phyloP scores from a whole-genome alignment of 2,113 vertebrate species.

The Eurypyga helias region DNA sequence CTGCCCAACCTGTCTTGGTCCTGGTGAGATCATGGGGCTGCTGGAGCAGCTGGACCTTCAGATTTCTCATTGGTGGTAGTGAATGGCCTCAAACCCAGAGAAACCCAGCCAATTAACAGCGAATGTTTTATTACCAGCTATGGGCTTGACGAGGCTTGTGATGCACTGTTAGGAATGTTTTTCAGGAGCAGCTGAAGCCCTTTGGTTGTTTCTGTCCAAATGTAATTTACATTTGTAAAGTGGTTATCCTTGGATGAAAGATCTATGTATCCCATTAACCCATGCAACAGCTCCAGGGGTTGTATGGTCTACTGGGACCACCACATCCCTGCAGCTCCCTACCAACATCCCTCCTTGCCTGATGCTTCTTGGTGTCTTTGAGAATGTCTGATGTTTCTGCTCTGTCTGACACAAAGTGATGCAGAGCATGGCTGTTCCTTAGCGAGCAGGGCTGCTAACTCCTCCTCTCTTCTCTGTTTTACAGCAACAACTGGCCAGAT shows the following conservation, averaged over 20 bases:
- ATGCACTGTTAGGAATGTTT: neutral
- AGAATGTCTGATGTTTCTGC: neutral
- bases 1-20: neutral
- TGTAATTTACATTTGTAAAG: neutral
- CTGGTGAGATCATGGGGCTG: neutral
- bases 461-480: neutral
- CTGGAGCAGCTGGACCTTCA: neutral
- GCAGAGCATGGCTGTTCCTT: neutral
- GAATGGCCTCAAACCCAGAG: neutral
- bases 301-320: neutral
- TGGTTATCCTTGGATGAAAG: neutral
- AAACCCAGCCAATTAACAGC: neutral
- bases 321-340: neutral
- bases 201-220: neutral
- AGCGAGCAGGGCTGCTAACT: neutral
- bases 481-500: slow-evolving; percentile 86
- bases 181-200: neutral
- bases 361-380: neutral
- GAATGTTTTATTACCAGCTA: neutral
- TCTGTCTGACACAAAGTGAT: neutral
- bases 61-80: neutral
- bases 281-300: neutral
- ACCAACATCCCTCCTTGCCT: neutral
- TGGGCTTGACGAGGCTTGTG: neutral
- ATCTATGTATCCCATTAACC: neutral